Base-by-base conservation (phyloP, 2,888 invertebrate genomes). In the Xestia ashworthii region DNA sequence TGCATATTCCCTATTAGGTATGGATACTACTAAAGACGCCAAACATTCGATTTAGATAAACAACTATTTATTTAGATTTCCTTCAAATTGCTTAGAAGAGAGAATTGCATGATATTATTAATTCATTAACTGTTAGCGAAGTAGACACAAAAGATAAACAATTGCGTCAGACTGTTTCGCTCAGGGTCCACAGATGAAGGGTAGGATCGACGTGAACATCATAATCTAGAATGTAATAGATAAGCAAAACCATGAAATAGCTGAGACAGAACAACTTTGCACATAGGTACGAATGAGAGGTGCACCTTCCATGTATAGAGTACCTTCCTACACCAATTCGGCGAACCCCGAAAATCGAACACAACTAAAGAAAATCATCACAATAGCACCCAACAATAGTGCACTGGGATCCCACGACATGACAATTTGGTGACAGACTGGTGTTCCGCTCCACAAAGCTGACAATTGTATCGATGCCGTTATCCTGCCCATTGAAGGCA, bases 391-490 rank as follows among this genome's bases (percentile, higher is more conserved):
- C 64, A 70, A 86, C 86, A 86, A 87, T 79, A 64, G 70, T 11
- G 41, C 69, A 50, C 55, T n/a, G 67, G 65, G 74, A 81, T 92
- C 92, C 90, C 91, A 92, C 91, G 90, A 87, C 80, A 85, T 82
- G 82, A 76, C 81, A 80, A 84, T 81, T 83, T 86, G 87, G 87
- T 86, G 88, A 89, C 89, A 83, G 78, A 82, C 87, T 46, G 55
- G 77, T 78, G 94, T 94, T 93, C 90, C 92, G 94, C 90, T 92
- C 93, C 93, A 94, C 89, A 93, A 91, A 90, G 64, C 85, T 70
- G 82, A 89, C 90, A 83, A 89, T 92, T 86, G 83, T 89, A 91
- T 92, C 88, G 90, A 91, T 89, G 84, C 93, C 91, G 93, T 93
- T 93, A 93, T 88, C 80, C 83, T 84, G 82, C 55, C 84, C 85